Conservation (phyloP, 2,888 invertebrate genomes). For the Pyrrhia umbra region DNA sequence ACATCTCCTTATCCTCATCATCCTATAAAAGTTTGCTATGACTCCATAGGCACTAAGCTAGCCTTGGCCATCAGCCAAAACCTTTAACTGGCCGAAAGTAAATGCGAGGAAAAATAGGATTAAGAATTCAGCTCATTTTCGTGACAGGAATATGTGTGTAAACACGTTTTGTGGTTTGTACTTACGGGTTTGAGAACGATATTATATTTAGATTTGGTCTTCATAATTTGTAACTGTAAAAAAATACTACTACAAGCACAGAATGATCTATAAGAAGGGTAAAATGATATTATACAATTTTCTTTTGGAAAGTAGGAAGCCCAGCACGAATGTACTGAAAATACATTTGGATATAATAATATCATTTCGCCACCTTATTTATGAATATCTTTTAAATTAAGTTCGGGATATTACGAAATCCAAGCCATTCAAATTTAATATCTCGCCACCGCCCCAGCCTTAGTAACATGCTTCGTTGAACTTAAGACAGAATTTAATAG, state of each 20-base stretch:
- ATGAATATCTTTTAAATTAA: conserved; percentile 27
- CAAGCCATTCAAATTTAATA: conserved; percentile 54
- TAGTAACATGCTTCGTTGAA: conserved; percentile 53
- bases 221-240: background rate
- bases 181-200: background rate
- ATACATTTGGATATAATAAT: background rate
- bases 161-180: conserved; percentile 25
- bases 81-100: conserved; percentile 32
- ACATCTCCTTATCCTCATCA: conserved; percentile 26
- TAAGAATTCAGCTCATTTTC: conserved; percentile 49
- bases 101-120: conserved; percentile 44
- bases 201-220: conserved; percentile 1
- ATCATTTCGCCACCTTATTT: background rate
- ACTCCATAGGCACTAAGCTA: background rate
- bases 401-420: conserved; percentile 37
- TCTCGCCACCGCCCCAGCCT: conserved; percentile 36
- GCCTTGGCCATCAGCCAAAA: conserved; percentile 41
- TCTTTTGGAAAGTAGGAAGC: too few species aligned
- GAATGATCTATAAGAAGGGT: too few species aligned
- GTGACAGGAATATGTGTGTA: conserved; percentile 36
- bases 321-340: too few species aligned
- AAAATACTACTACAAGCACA: too few species aligned
- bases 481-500: conserved; percentile 53
- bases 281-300: background rate
- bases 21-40: conserved; percentile 20